Percentiles rank a stretch among this genome's conserved stretches.
phyloP scores from a whole-genome alignment of 2,113 vertebrate genomes.

The Morone chrysops region DNA sequence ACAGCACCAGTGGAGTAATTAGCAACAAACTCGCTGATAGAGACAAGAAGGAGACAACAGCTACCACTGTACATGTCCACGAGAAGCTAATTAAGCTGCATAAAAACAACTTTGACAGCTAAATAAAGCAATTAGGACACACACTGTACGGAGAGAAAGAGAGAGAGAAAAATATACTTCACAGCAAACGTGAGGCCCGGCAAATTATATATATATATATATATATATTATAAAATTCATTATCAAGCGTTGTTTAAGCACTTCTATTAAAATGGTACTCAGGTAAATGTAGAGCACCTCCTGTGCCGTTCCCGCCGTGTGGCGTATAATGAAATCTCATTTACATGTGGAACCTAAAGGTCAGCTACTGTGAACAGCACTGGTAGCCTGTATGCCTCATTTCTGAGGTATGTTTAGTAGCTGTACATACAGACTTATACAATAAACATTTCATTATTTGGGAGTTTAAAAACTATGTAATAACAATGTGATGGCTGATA shows the following conservation, averaged over 20 bases:
- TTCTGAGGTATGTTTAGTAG: neutral
- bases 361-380: slow-evolving; percentile 9
- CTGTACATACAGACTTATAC: neutral
- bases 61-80: slow-evolving; percentile 13
- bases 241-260: slow-evolving; percentile 13
- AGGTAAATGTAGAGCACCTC: slow-evolving; percentile 13
- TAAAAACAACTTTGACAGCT: slow-evolving; percentile 62
- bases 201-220: too few species aligned
- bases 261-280: slow-evolving; percentile 11
- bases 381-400: too few species aligned
- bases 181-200: neutral
- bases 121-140: slow-evolving; percentile 69
- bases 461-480: neutral
- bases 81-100: slow-evolving; percentile 58
- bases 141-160: slow-evolving; percentile 10
- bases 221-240: too few species aligned
- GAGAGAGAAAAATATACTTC: slow-evolving; percentile 19
- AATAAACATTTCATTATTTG: neutral
- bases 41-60: slow-evolving; percentile 8
- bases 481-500: neutral
- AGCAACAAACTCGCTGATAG: slow-evolving; percentile 31
- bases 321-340: slow-evolving; percentile 1
- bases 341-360: slow-evolving; percentile 18
- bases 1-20: slow-evolving; percentile 60
- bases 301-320: neutral